Conservation (phyloP, 1,140 invertebrate species). For the Orchestia grillus region DNA sequence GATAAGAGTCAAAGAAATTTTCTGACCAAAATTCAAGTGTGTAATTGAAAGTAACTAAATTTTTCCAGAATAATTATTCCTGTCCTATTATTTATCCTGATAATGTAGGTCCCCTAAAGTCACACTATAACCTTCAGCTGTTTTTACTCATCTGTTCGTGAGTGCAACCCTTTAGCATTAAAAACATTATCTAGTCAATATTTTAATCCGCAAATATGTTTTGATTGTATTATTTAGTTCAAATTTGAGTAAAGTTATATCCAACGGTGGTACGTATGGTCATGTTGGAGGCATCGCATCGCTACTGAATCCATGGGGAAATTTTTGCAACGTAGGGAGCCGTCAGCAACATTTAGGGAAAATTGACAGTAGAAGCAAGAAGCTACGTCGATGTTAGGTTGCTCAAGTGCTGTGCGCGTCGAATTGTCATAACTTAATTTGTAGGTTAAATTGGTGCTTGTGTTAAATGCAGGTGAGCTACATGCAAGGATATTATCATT, state of each 20-base stretch:
- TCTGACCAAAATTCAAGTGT: too few species aligned
- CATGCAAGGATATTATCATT: not conserved
- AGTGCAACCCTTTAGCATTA: too few species aligned
- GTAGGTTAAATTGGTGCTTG: constrained; percentile 50
- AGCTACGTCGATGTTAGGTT: constrained; percentile 47
- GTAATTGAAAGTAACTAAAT: too few species aligned
- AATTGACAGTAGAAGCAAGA: not conserved
- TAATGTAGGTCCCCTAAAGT: too few species aligned
- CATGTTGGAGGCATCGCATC: not conserved
- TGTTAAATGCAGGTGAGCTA: constrained; percentile 52
- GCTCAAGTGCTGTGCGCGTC: constrained; percentile 17
- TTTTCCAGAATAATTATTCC: too few species aligned
- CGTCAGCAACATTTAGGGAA: constrained; percentile 44
- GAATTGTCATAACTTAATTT: constrained; percentile 39
- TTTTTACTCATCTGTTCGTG: too few species aligned
- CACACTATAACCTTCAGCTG: too few species aligned
- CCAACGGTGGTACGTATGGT: not conserved
- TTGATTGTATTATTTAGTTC: too few species aligned
- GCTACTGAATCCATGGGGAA: not conserved
- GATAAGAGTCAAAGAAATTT: too few species aligned
- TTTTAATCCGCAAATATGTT: too few species aligned
- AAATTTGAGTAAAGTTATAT: not conserved
- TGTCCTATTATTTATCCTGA: too few species aligned
- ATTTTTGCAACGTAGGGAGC: not conserved
- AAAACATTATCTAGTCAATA: too few species aligned